Base-by-base conservation (phyloP, 2,888 invertebrate genomes). In the Apotomis betuletana region DNA sequence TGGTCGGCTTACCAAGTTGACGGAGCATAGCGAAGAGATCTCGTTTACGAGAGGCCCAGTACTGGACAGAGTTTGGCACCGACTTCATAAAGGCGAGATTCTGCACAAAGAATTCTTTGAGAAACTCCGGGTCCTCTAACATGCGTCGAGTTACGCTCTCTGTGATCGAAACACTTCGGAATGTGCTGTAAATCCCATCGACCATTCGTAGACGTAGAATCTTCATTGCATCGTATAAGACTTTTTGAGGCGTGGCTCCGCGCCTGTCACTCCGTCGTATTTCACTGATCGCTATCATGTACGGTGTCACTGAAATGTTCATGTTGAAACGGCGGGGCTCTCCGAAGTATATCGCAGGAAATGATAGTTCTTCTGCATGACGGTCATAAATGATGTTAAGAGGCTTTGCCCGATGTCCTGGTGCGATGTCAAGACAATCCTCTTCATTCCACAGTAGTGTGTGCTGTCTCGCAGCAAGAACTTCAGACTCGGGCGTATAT, bases 181-280 rank as follows among this genome's bases (percentile, higher is more conserved):
- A 81, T 8, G 80, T 77, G 75, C 69, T 79, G 76, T 78, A 64
- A 76, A 82, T 73, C 0, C 77, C 75, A 74, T 80, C 75, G 5
- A 75, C 72, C 65, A 80, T 78, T 10, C 84, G 78, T 0, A 80
- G 74, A 1, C 86, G 77, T 75, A 89, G 63, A 9, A 84, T 84
- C 74, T 89, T 88, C 86, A 85, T 83, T 4, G 88, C 87, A 65
- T 83, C 77, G 77, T 89, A 88, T 63, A 90, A 81, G 71, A 88
- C 4, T 76, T 87, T 67, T 76, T 81, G 77, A 75, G 85, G 83
- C 58, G 79, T 80, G 65, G 79, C 84, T 74, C 81, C 88, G 67
- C 88, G 85, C 70, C 87, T 77, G 77, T 88, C 87, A 61, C 76
- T 36, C 3, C 87, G 79, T 77, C 86, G 75, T 75, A 88, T 51